Percentiles rank a stretch among this genome's conserved stretches.
phyloP scores from a whole-genome alignment of 2,888 invertebrate genomes.

The Phengaris alcon region DNA sequence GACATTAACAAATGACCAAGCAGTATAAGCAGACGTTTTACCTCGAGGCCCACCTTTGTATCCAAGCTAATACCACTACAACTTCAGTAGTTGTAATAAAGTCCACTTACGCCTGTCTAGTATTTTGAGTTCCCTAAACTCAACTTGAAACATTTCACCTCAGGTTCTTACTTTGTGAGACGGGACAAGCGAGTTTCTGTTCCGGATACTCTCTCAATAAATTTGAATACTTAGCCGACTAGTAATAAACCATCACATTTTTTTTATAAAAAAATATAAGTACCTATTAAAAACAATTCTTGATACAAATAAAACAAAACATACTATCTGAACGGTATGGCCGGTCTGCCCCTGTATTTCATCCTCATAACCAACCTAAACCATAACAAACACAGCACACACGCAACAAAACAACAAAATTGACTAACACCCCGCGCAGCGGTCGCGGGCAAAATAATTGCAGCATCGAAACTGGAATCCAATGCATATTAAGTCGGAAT shows the following conservation, averaged over 20 bases:
- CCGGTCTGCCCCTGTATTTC: conserved; percentile 22
- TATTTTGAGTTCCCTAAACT: background rate
- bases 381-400: conserved; percentile 21
- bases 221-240: background rate
- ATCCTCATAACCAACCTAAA: conserved; percentile 2
- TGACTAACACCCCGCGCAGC: background rate
- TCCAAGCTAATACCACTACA: too few relatives aligned
- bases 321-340: conserved; percentile 17
- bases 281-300: background rate
- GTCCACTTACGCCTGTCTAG: background rate
- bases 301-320: background rate
- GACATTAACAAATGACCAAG: too few relatives aligned
- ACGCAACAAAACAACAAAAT: background rate
- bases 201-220: background rate
- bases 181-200: conserved; percentile 4
- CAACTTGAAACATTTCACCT: background rate
- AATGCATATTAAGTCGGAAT: conserved; percentile 27
- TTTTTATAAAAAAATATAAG: too few relatives aligned
- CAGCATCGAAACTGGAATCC: conserved; percentile 21
- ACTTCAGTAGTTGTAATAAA: too few relatives aligned
- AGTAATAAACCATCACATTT: background rate
- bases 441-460: conserved; percentile 17
- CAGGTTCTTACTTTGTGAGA: background rate
- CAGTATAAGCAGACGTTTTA: too few relatives aligned
- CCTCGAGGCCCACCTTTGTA: background rate